Evolutionary conservation across 2,797 vertebrate genomes (phyloP).

Genomic region (Remorina albescens): DNA sequence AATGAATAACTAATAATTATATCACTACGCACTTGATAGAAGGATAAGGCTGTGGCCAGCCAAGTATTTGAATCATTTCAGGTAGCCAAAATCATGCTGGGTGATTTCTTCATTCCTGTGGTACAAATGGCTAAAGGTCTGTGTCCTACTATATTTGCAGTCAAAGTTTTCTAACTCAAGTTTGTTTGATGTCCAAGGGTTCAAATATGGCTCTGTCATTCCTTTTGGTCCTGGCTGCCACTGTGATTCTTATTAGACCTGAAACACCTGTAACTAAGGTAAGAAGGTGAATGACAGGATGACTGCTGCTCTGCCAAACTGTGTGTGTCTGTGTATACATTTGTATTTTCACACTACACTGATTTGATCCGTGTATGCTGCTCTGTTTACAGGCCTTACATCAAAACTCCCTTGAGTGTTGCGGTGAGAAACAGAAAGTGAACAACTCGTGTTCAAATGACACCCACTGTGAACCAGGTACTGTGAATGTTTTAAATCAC

Average conservation of each 20-base stretch:
- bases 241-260: constrained; percentile 82
- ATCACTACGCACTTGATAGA: not conserved
- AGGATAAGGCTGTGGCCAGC: not conserved
- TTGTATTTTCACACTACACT: not conserved
- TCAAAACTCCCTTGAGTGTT: constrained; percentile 81
- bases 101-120: not conserved
- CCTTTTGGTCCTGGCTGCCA: constrained; percentile 81
- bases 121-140: not conserved
- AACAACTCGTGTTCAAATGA: constrained; percentile 84
- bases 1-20: not conserved
- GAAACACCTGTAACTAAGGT: constrained; percentile 85
- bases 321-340: not conserved
- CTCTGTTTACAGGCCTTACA: constrained; percentile 75
- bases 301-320: not conserved
- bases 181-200: constrained; percentile 55
- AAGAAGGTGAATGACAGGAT: constrained; percentile 14
- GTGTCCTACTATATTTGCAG: not conserved
- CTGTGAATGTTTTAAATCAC: constrained; percentile 10
- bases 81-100: not conserved
- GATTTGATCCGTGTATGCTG: constrained; percentile 18
- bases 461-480: constrained; percentile 86
- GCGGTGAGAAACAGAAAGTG: constrained; percentile 76
- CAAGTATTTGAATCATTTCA: not conserved
- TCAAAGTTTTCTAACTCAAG: constrained; percentile 18
- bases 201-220: constrained; percentile 80